Evolutionary conservation across 2,797 vertebrate genomes (phyloP), one percentile per base, ranked within the genome.

Genomic region (Sebastes aleutianus): DNA sequence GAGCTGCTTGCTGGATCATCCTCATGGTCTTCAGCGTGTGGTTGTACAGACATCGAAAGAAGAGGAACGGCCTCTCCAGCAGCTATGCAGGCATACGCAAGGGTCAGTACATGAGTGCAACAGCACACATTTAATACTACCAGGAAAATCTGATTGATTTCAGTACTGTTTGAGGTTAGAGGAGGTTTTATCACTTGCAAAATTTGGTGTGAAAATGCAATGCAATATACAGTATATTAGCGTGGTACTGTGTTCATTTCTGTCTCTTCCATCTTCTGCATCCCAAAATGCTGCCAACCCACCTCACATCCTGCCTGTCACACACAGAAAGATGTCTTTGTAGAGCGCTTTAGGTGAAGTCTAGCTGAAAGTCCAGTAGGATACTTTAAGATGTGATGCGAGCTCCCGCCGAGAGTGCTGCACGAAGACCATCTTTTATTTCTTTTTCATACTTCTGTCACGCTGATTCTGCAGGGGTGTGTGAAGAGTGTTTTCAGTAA

Each of bases 11-110:
- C 65, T 99, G 99, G 99, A 97, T 99, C 87, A 98, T 99, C 90
- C 97, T 99, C 66, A 99, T 99, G 98, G 97, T 99, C 73, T 99
- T 99, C 93, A 99, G 99, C 90, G 96, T 99, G 94, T 99, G 99
- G 99, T 91, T 99, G 3, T 99, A 99, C 79, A 95, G 97, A 1
- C 98, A 99, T 92, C 91, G 98, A 18, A 99, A 99, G 95, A 99
- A 99, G 88, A 95, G 99, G 74, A 98, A 93, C 0, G 98, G 98
- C 6, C 97, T 99, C 63, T 96, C 96, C 71, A 99, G 96, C 92
- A 98, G 97, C 89, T 99, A 99, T 0, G 97, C 99, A 63, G 98
- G 98, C 79, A 99, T 99, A 84, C 96, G 98, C 89, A 99, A 99
- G 96, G 98, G 98, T 99, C 92, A 87, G 87, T 82, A 43, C 57